phyloP scores from a whole-genome alignment of 1,140 invertebrate species.

The Oryctes rhinoceros region DNA sequence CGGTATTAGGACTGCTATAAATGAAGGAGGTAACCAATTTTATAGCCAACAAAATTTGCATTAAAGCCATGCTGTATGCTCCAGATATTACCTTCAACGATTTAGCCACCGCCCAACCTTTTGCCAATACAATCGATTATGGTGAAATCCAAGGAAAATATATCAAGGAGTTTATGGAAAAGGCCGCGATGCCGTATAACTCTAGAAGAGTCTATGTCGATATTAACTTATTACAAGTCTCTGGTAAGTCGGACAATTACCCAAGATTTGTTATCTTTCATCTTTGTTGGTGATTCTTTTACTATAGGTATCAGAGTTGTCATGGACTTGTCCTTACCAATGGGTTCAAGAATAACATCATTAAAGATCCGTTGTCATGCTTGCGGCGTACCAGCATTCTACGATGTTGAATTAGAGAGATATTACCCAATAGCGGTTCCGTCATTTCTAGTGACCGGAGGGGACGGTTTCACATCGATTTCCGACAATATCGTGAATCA shows the following conservation, averaged over 20 bases:
- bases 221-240: conserved; percentile 61
- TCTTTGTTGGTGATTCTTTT: conserved; percentile 20
- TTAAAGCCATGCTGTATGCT: conserved; percentile 38
- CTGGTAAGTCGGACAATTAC: conserved; percentile 57
- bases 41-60: neutral
- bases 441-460: conserved; percentile 72
- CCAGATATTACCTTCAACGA: conserved; percentile 64
- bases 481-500: conserved; percentile 53
- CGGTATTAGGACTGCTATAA: conserved; percentile 57
- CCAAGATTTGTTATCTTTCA: neutral
- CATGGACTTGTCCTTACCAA: conserved; percentile 64
- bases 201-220: conserved; percentile 61
- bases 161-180: conserved; percentile 64
- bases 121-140: conserved; percentile 66
- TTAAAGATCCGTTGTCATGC: conserved; percentile 69
- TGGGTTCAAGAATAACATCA: conserved; percentile 67
- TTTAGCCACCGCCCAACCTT: conserved; percentile 65
- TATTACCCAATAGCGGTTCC: conserved; percentile 71
- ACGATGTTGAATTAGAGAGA: conserved; percentile 62
- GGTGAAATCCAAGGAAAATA: conserved; percentile 64
- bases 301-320: conserved; percentile 60
- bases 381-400: conserved; percentile 72
- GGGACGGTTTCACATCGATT: conserved; percentile 67
- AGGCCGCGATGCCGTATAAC: conserved; percentile 52
- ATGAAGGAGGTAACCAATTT: conserved; percentile 44